These are phyloP conservation scores for Catagonus wagneri DNA, from an alignment of 2,113 vertebrate species.

Conservation along the genomic window DNA sequence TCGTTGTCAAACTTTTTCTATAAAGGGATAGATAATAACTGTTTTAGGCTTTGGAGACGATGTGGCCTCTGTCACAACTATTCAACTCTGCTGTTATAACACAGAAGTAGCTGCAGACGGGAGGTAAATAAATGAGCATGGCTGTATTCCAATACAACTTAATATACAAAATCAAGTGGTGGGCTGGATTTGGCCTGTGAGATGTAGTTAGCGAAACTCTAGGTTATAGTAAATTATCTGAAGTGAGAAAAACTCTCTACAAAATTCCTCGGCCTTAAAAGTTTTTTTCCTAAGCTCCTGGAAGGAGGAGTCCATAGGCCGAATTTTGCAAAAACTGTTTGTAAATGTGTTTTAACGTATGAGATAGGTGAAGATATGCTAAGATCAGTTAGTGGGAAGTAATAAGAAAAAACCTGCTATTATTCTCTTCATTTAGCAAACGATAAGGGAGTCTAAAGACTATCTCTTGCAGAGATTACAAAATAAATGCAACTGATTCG, in stretches of 20 bases:
- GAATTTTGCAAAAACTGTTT: slow-evolving; percentile 29
- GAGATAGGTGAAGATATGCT: neutral
- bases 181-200: neutral
- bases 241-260: neutral
- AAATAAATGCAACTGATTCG: slow-evolving; percentile 74
- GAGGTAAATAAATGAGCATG: neutral
- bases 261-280: neutral
- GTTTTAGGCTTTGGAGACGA: neutral
- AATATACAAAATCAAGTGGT: neutral
- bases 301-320: neutral
- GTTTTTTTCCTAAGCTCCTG: neutral
- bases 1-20: neutral
- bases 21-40: neutral
- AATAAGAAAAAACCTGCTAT: neutral
- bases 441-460: slow-evolving; percentile 41
- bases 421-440: slow-evolving; percentile 56
- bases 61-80: neutral
- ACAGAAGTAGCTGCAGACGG: neutral
- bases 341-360: slow-evolving; percentile 6
- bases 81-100: neutral
- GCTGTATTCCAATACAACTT: too few relatives aligned
- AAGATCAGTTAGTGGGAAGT: neutral
- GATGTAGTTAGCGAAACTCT: neutral
- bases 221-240: neutral
- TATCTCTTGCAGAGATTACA: slow-evolving; percentile 67